Conservation (phyloP, 2,113 vertebrate species). For the Lethenteron reissneri region DNA sequence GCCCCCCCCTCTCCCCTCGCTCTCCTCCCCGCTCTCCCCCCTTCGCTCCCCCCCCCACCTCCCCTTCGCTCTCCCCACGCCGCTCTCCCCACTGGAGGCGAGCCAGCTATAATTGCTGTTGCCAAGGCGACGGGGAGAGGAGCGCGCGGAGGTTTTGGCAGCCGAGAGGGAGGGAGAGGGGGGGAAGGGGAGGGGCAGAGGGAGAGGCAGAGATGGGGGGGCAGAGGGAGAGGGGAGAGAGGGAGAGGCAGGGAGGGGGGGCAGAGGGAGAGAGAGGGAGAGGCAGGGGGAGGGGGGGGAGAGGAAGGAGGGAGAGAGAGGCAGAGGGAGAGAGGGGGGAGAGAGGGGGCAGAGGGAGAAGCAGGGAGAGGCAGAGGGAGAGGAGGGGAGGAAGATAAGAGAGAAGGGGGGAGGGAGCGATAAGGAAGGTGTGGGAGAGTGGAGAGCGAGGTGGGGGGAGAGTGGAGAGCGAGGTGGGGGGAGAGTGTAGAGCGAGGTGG, state of each 20-base stretch:
- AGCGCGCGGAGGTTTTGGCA: too few relatives aligned
- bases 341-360: neutral
- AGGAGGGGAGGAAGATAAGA: neutral
- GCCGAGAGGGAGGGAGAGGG: too few relatives aligned
- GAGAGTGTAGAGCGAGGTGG: too few relatives aligned
- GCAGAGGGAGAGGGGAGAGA: neutral
- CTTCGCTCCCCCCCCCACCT: too few relatives aligned
- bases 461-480: too few relatives aligned
- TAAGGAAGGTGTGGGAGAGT: slow-evolving; percentile 1
- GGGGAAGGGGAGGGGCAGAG: neutral
- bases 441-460: neutral
- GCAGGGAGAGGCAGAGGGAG: neutral
- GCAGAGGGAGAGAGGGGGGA: slow-evolving; percentile 2
- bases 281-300: slow-evolving; percentile 2
- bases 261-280: neutral
- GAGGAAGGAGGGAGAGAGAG: slow-evolving; percentile 6
- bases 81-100: too few relatives aligned
- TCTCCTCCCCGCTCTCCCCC: too few relatives aligned
- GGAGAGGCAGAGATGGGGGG: neutral
- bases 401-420: neutral
- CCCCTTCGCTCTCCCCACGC: too few relatives aligned
- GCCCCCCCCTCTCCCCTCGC: too few relatives aligned
- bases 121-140: too few relatives aligned
- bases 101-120: too few relatives aligned
- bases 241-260: neutral